Evolutionary conservation across 1,140 invertebrate species (phyloP).

Genomic region (Plectus sambesii): DNA sequence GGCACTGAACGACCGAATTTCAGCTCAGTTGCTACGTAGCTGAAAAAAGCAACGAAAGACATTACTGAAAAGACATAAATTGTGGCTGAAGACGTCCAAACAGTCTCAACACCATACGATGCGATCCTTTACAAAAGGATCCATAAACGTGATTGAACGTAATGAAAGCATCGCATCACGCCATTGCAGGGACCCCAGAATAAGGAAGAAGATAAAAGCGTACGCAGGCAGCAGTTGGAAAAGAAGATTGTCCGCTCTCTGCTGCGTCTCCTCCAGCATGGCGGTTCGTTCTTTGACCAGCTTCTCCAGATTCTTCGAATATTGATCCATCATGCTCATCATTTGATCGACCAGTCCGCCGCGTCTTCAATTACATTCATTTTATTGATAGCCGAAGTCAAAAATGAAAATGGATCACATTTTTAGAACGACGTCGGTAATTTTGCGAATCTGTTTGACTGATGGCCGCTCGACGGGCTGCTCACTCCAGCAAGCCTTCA

Average conservation of each 20-base stretch:
- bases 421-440: slow-evolving; percentile 41
- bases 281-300: slow-evolving; percentile 82
- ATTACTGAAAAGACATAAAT: neutral
- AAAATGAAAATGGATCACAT: too few relatives aligned
- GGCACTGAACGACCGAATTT: slow-evolving; percentile 40
- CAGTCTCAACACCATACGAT: slow-evolving; percentile 1
- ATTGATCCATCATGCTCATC: slow-evolving; percentile 56
- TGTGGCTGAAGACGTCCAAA: neutral
- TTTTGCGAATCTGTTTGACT: slow-evolving; percentile 41
- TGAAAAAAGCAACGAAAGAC: too few relatives aligned
- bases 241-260: slow-evolving; percentile 38
- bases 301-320: slow-evolving; percentile 89
- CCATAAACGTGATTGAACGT: too few relatives aligned
- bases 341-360: slow-evolving; percentile 44
- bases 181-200: too few relatives aligned
- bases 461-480: slow-evolving; percentile 44
- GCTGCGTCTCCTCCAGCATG: slow-evolving; percentile 44
- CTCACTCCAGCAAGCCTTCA: slow-evolving; percentile 41
- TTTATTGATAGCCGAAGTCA: neutral
- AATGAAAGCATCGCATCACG: too few relatives aligned
- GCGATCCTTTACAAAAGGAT: slow-evolving; percentile 2
- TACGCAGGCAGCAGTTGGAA: slow-evolving; percentile 38
- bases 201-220: too few relatives aligned
- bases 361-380: slow-evolving; percentile 28
- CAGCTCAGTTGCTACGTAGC: slow-evolving; percentile 43